Evolutionary conservation across 2,888 invertebrate species (phyloP), one percentile per base, ranked within the genome.

Genomic region (Cepaea hortensis): DNA sequence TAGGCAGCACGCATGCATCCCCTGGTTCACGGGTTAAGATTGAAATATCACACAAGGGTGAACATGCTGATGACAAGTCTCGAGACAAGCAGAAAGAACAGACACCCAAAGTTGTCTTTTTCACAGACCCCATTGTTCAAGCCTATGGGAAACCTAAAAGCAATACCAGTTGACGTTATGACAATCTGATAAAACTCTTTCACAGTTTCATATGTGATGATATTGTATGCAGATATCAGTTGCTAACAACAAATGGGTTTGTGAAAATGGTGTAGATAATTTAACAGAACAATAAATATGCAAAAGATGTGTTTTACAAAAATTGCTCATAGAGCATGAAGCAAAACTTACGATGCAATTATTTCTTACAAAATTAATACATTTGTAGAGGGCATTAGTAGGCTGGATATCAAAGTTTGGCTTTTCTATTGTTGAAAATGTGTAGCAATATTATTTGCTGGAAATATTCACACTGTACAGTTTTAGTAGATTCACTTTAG

Each of bases 121-220:
- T 86, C 76, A 86, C 86, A 11, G 86, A 86, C 35, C 86, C 86
- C 18, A 86, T 86, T 18, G 73, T 75, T 23, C 81, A 81, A 18
- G 82, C 86, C 20, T 86, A 86, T 35, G 81, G 79, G 18, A 85
- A 81, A 81, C 79, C 20, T 73, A 76, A 76, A 86, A 86, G 86
- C 81, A 81, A 81, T 86, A 86, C 46, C 72, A 81, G 86, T 80
- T 85, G 72, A 84, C 84, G 48, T 65, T 81, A 81, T 23, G 81
- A 15, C 15, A 18, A 48, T 13, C 81, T 50, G 18, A 50, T 76
- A 15, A 23, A 13, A 55, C 50, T 13, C 20, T 20, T 15, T 77
- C 61, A 23, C 50, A 2, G 20, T 50, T 6, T n/a, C n/a, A 15
- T 77, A n/a, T 61, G 55, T 77, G 77, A 61, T 77, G 9, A 4